Evolutionary conservation across 1,140 invertebrate genomes (phyloP).

Genomic region (Papilio xuthus): DNA sequence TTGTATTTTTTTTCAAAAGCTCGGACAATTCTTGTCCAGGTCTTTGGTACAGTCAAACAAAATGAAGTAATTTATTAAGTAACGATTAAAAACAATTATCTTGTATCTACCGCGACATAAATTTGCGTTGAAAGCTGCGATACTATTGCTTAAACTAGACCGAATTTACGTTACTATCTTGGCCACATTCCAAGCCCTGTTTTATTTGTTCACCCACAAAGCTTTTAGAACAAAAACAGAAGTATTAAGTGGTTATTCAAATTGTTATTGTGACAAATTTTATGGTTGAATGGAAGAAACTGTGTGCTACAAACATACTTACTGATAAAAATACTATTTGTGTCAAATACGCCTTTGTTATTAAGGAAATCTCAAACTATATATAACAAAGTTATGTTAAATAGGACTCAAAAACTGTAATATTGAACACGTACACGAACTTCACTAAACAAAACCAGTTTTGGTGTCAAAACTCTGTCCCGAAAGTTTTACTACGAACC

Average conservation of each 20-base stretch:
- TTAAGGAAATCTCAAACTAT: too few relatives aligned
- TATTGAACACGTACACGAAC: slow-evolving; percentile 1
- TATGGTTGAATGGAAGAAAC: too few relatives aligned
- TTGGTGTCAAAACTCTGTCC: slow-evolving; percentile 7
- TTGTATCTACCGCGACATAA: not conserved
- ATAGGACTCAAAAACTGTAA: not conserved
- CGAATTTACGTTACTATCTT: slow-evolving; percentile 30
- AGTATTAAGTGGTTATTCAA: not conserved
- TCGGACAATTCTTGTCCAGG: not conserved
- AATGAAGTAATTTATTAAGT: slow-evolving; percentile 9
- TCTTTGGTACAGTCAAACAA: not conserved
- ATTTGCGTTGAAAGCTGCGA: slow-evolving; percentile 17
- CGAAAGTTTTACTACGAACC: slow-evolving; percentile 12
- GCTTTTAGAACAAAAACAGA: slow-evolving; percentile 17
- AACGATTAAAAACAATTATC: slow-evolving; percentile 23
- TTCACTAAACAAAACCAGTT: slow-evolving; percentile 19
- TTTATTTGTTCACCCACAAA: slow-evolving; percentile 7
- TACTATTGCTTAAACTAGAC: slow-evolving; percentile 16
- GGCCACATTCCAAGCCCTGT: slow-evolving; percentile 10
- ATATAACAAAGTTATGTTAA: not conserved
- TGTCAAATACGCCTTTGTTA: too few relatives aligned
- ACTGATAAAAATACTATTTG: too few relatives aligned
- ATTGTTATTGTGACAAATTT: not conserved
- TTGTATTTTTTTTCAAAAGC: not conserved
- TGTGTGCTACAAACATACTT: too few relatives aligned